Evolutionary conservation across 2,888 invertebrate species (phyloP).

Genomic region (Acrocera orbiculus): DNA sequence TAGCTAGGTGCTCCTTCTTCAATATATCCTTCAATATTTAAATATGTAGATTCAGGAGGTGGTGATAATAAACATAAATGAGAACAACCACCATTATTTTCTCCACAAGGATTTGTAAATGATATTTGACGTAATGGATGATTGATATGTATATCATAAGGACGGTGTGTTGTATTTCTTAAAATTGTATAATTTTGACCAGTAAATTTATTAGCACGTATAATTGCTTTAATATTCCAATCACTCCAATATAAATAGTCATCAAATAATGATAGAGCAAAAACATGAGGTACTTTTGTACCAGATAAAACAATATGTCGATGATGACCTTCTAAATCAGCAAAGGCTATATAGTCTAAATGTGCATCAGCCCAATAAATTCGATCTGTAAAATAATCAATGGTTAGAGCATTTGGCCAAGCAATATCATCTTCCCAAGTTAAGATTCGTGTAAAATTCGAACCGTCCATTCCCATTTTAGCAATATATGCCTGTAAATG

Average conservation of each 20-base stretch:
- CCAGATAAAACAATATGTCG: conserved; percentile 68
- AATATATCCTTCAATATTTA: conserved; percentile 60
- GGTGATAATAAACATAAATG: conserved; percentile 88
- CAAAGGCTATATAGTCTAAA: conserved; percentile 89
- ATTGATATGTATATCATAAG: conserved; percentile 83
- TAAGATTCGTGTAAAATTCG: conserved; percentile 70
- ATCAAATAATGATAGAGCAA: conserved; percentile 85
- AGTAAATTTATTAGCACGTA: conserved; percentile 81
- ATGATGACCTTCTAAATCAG: conserved; percentile 81
- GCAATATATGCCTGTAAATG: conserved; percentile 90
- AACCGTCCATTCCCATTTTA: conserved; percentile 93
- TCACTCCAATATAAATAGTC: conserved; percentile 93
- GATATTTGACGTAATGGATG: conserved; percentile 76
- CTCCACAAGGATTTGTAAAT: conserved; percentile 77
- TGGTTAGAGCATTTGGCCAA: conserved; percentile 95
- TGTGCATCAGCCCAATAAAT: conserved; percentile 98
- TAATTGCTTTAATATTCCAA: conserved; percentile 90
- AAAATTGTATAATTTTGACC: conserved; percentile 55
- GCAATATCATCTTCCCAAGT: conserved; percentile 89
- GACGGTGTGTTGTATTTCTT: conserved; percentile 83
- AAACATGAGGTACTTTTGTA: conserved; percentile 79
- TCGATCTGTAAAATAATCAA: conserved; percentile 89
- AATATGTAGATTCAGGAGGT: conserved; percentile 53
- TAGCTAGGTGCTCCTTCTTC: conserved; percentile 63
- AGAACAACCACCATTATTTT: conserved; percentile 87